Evolutionary conservation across 53 echinoderm and acorn worm species (phyloP), one percentile per base, ranked within the genome.

Genomic region (Hippasteria phrygiana): DNA sequence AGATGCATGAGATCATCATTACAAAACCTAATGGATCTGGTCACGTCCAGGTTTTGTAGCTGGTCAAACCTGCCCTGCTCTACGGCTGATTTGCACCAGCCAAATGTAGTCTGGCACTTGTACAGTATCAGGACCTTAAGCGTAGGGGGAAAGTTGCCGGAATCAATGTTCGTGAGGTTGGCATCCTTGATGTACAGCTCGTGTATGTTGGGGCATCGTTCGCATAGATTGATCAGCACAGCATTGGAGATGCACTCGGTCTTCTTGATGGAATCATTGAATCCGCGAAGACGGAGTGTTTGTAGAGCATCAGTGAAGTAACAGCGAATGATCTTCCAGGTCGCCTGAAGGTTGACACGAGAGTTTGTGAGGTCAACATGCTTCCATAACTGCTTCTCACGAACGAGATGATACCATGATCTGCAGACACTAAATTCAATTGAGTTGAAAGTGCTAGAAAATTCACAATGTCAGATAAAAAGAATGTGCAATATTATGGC

Each of bases 241-340:
- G 95, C 90, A 45, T 95, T 89, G 1, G 95, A 92, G 72, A 95
- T 46, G 75, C 95, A 93, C 74, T 93, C 91, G 1, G 93, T 91
- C 24, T 89, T 88, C 56, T 91, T 93, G 63, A 93, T 74, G 12
- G 95, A 95, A 27, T 74, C 5, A 34, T 91, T 62, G 55, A 95
- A 95, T 3, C 95, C 95, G 2, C 24, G 35, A 9, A 95, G 87
- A 20, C 56, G 62, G 14, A 95, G 90, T 17, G 85, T 86, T 17
- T 55, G 53, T 5, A 95, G 87, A 51, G 91, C 88, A 39, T 93
- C 88, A 27, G 89, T 91, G 89, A 91, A 95, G 93, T 95, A 93
- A 64, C 87, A 86, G 76, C 93, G 84, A 45, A 93, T 75, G 24
- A 95, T 71, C 84, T 95, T 95, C 87, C 95, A 91, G 1, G 93